Conservation (phyloP, 2,888 invertebrate species). For the Eupsilia transversa region DNA sequence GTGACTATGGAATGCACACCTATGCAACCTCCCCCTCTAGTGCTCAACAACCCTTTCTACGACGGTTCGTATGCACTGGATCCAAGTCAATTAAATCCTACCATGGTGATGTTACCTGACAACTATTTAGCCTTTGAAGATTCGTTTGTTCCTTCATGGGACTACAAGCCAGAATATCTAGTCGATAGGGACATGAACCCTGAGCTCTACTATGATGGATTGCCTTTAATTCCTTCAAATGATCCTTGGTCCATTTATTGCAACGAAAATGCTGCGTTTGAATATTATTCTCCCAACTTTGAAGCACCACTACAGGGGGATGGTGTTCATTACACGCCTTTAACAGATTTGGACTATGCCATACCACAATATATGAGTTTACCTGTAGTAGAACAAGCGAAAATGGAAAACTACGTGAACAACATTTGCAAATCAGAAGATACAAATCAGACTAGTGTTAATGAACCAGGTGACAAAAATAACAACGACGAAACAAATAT, state of each 20-base stretch:
- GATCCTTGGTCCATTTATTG: slow-evolving; percentile 87
- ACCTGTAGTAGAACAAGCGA: slow-evolving; percentile 80
- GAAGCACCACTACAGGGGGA: slow-evolving; percentile 79
- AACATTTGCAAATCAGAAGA: slow-evolving; percentile 65
- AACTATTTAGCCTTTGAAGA: slow-evolving; percentile 90
- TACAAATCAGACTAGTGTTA: slow-evolving; percentile 61
- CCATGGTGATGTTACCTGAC: slow-evolving; percentile 86
- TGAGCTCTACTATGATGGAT: slow-evolving; percentile 83
- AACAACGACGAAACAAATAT: slow-evolving; percentile 63
- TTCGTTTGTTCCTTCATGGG: slow-evolving; percentile 87
- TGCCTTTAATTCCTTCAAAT: slow-evolving; percentile 84
- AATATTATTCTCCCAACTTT: slow-evolving; percentile 84
- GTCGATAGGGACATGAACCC: slow-evolving; percentile 78
- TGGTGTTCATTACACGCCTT: slow-evolving; percentile 83
- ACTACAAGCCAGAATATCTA: slow-evolving; percentile 83
- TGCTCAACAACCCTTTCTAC: slow-evolving; percentile 89
- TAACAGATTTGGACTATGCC: slow-evolving; percentile 86
- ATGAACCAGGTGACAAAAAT: slow-evolving; percentile 67
- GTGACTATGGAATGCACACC: slow-evolving; percentile 81
- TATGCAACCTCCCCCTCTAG: slow-evolving; percentile 81
- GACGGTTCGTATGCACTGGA: slow-evolving; percentile 85
- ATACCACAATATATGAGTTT: slow-evolving; percentile 87
- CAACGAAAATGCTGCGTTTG: slow-evolving; percentile 80
- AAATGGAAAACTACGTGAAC: slow-evolving; percentile 72
- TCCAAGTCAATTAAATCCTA: slow-evolving; percentile 78